A percentile compares a stretch with the other conserved stretches of the same genome.
Conservation (phyloP, 2,113 vertebrate genomes). For the Eurypyga helias region DNA sequence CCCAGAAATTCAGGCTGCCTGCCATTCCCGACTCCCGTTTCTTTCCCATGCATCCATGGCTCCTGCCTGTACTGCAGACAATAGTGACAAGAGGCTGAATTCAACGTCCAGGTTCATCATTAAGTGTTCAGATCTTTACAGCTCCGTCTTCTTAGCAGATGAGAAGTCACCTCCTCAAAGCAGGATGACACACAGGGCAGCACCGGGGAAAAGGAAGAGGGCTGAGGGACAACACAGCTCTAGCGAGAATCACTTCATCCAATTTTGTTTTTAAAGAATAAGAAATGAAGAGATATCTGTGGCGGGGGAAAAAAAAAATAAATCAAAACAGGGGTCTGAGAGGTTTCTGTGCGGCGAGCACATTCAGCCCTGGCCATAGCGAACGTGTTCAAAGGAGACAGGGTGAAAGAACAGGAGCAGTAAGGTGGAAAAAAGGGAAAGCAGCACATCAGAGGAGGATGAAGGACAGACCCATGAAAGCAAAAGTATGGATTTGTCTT, state of each 20-base stretch:
- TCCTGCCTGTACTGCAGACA: constrained; percentile 24
- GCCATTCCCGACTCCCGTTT: neutral
- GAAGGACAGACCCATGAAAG: constrained; percentile 35
- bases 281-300: constrained; percentile 51
- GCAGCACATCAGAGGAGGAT: constrained; percentile 48
- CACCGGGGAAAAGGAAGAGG: constrained; percentile 43
- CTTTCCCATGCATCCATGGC: neutral
- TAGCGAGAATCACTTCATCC: constrained; percentile 44
- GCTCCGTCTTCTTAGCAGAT: constrained; percentile 52
- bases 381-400: constrained; percentile 41
- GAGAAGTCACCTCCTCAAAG: constrained; percentile 61
- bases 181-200: constrained; percentile 44
- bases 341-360: constrained; percentile 38
- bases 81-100: constrained; percentile 51
- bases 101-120: constrained; percentile 45
- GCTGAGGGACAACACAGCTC: constrained; percentile 36
- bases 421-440: constrained; percentile 45
- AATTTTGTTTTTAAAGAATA: constrained; percentile 56
- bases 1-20: constrained; percentile 31
- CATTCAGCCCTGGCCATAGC: constrained; percentile 23
- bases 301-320: neutral
- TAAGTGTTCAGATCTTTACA: constrained; percentile 46
- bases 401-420: constrained; percentile 49
- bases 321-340: constrained; percentile 55
- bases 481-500: neutral